Percentiles rank a stretch among this genome's conserved stretches.
Evolutionary conservation across 2,888 invertebrate species (phyloP).

Genomic region (Meteorus cinctellus): DNA sequence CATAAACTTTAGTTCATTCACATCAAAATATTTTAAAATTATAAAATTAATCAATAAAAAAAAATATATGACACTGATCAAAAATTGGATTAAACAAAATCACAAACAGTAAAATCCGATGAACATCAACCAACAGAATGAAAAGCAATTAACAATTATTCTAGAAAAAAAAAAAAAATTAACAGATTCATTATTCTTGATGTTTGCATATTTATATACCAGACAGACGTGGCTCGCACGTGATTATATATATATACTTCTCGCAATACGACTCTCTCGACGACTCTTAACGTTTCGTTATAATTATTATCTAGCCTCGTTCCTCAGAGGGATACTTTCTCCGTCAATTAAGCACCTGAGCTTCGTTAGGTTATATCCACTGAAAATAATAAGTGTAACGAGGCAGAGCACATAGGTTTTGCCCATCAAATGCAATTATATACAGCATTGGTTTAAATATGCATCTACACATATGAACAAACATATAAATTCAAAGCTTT

Average conservation of each 20-base stretch:
- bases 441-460: neutral
- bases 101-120: too few species aligned
- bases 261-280: neutral
- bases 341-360: slow-evolving; percentile 57
- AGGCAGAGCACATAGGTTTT: slow-evolving; percentile 30
- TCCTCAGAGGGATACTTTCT: slow-evolving; percentile 57
- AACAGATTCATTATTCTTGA: too few species aligned
- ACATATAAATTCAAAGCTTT: neutral
- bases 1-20: too few species aligned
- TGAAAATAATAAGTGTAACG: slow-evolving; percentile 35
- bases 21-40: too few species aligned
- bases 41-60: too few species aligned
- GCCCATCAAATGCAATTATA: slow-evolving; percentile 38
- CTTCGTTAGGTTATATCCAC: slow-evolving; percentile 47
- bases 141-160: too few species aligned
- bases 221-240: neutral
- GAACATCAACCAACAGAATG: too few species aligned
- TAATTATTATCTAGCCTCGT: slow-evolving; percentile 48
- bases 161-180: too few species aligned
- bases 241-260: neutral
- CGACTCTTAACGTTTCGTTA: slow-evolving; percentile 46
- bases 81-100: too few species aligned
- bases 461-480: neutral
- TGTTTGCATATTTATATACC: too few species aligned
- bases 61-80: too few species aligned